Evolutionary conservation across 92 coral and sea anemone genomes (phyloP).

Genomic region (Scolanthus callimorphus): DNA sequence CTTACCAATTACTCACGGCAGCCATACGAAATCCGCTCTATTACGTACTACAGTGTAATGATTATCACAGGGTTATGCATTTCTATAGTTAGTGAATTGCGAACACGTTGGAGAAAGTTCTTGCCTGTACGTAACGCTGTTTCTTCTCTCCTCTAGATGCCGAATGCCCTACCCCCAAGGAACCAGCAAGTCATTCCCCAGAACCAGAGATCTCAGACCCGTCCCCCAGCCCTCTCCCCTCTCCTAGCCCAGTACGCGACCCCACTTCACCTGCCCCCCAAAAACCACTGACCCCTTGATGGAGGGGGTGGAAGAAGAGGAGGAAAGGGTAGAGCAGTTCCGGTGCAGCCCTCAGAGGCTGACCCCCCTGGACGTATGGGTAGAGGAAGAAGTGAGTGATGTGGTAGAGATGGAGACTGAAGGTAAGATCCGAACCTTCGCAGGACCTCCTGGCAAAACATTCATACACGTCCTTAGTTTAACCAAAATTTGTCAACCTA

Average conservation of each 20-base stretch:
- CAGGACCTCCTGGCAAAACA: too few relatives aligned
- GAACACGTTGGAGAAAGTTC: too few relatives aligned
- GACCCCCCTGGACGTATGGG: slow-evolving; percentile 55
- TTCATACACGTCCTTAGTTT: too few relatives aligned
- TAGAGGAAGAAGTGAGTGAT: slow-evolving; percentile 43
- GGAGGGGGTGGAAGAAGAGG: slow-evolving; percentile 35
- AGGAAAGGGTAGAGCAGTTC: slow-evolving; percentile 30
- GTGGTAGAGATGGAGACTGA: slow-evolving; percentile 51
- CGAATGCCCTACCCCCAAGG: slow-evolving; percentile 3
- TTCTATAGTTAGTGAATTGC: too few relatives aligned
- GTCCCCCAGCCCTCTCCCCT: slow-evolving; percentile 21
- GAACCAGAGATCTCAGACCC: background rate
- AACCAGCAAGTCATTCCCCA: slow-evolving; percentile 7
- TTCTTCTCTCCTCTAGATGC: background rate
- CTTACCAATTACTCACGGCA: too few relatives aligned
- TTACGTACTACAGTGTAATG: too few relatives aligned
- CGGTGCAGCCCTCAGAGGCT: slow-evolving; percentile 30
- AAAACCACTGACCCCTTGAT: background rate
- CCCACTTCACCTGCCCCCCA: background rate
- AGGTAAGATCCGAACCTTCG: too few relatives aligned
- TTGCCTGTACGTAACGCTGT: too few relatives aligned
- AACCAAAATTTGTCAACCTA: too few relatives aligned
- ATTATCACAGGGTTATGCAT: too few relatives aligned
- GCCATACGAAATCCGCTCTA: too few relatives aligned
- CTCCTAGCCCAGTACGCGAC: slow-evolving; percentile 2